phyloP scores from a whole-genome alignment of 2,113 vertebrate species.

The Sinocyclocheilus rhinocerous region DNA sequence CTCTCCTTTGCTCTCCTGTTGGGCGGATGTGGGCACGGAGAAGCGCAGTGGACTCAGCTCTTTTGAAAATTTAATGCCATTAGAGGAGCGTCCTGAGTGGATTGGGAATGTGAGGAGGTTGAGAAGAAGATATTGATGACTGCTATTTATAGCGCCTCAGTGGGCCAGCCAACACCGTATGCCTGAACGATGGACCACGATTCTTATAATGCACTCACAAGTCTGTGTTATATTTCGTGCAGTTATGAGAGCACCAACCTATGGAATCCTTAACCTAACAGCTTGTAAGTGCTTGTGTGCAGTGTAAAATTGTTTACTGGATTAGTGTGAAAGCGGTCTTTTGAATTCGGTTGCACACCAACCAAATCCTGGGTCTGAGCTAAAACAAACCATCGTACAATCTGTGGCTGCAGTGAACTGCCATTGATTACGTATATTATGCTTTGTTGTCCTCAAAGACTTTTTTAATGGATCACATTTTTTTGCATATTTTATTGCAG shows the following conservation, averaged over 20 bases:
- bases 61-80: slow-evolving; percentile 59
- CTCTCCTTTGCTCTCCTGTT: slow-evolving; percentile 30
- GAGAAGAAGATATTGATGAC: slow-evolving; percentile 54
- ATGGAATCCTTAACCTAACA: slow-evolving; percentile 1
- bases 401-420: neutral
- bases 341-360: neutral
- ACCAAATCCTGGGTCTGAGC: neutral
- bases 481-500: neutral
- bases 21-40: slow-evolving; percentile 32
- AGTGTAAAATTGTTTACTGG: neutral
- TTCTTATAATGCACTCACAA: slow-evolving; percentile 6
- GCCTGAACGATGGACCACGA: slow-evolving; percentile 11
- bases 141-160: slow-evolving; percentile 53
- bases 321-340: neutral
- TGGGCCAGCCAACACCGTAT: slow-evolving; percentile 20
- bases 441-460: neutral
- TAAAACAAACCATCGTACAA: neutral
- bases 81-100: slow-evolving; percentile 47
- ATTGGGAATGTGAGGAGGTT: slow-evolving; percentile 45
- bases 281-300: neutral
- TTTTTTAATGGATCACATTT: neutral
- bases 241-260: slow-evolving; percentile 4
- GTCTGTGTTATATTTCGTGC: neutral
- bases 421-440: no score
- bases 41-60: slow-evolving; percentile 50